Base-by-base conservation (phyloP, 64 coral and sea anemone genomes). In the Stylophora pistillata region DNA sequence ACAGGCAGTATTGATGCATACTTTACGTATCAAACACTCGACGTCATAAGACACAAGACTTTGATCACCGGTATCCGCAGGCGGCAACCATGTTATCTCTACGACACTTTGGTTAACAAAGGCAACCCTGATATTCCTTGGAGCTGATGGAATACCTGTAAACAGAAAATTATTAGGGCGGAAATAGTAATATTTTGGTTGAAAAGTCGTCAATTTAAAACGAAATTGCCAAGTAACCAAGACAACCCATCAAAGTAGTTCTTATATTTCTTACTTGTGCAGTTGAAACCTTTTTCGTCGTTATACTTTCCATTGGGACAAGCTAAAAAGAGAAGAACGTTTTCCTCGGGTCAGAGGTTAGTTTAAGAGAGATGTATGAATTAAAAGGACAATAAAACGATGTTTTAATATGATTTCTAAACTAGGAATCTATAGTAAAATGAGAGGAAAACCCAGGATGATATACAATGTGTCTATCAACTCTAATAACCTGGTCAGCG, bases 41-140 rank as follows among this genome's bases (percentile, higher is more conserved):
- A 81, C 78, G n/a, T 81, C 78, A 30, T 81, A 81, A 10, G 31
- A 33, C 30, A 81, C 0, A n/a, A 20, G 0, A 0, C 37, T 13
- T 4, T 13, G 56, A 2, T n/a, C 5, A 12, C 78, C 78, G 9
- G 78, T 81, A 13, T 33, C 31, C 0, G 1, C 28, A 13, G 78
- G 78, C 17, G 29, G 78, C 29, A 81, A 6, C 78, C 78, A 81
- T 9, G 27, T 81, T 81, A 81, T n/a, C 2, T 20, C 25, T 1
- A 57, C 78, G 32, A 57, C 15, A 37, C 15, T 81, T 60, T 81
- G 15, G 26, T 81, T 81, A 30, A 81, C 56, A 16, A 81, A 81
- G 10, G 57, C 5, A 18, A 62, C 15, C 18, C 0, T 18, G 13
- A 26, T 17, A 62, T 34, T 61, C 17, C 78, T 63, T 16, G 78